A percentile compares a stretch with the other conserved stretches of the same genome.
Evolutionary conservation across 2,113 vertebrate species (phyloP).

Genomic region (Myodes glareolus): DNA sequence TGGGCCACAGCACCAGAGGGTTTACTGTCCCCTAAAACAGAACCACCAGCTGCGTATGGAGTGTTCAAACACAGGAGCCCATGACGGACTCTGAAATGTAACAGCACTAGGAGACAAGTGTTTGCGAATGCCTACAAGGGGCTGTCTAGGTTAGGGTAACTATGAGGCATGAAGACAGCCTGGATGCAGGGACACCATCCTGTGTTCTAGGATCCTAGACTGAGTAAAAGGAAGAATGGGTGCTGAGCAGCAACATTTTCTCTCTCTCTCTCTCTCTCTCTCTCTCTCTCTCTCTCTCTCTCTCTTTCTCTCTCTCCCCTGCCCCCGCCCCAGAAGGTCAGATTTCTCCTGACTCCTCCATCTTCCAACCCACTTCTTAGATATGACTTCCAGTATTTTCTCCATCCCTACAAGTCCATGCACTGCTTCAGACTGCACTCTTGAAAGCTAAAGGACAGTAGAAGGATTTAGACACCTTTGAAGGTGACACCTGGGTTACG

Average conservation of each 20-base stretch:
- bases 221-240: not conserved
- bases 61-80: not conserved
- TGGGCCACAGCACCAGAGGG: not conserved
- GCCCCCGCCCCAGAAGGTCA: not conserved
- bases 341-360: not conserved
- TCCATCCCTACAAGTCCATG: too few species aligned
- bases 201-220: not conserved
- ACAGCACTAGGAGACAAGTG: not conserved
- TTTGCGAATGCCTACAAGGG: not conserved
- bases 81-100: not conserved
- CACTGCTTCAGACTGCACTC: not conserved
- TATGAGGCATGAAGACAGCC: not conserved
- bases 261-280: not conserved
- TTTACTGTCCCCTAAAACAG: not conserved
- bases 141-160: not conserved
- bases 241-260: too few species aligned
- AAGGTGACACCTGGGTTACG: not conserved
- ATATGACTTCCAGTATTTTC: not conserved
- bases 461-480: conserved; percentile 47
- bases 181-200: not conserved
- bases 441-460: not conserved
- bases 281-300: not conserved
- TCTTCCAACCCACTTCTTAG: not conserved
- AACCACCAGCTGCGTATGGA: not conserved
- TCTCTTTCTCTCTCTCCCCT: not conserved